Evolutionary conservation across 2,797 vertebrate genomes (phyloP).

Genomic region (Hemibagrus guttatus): DNA sequence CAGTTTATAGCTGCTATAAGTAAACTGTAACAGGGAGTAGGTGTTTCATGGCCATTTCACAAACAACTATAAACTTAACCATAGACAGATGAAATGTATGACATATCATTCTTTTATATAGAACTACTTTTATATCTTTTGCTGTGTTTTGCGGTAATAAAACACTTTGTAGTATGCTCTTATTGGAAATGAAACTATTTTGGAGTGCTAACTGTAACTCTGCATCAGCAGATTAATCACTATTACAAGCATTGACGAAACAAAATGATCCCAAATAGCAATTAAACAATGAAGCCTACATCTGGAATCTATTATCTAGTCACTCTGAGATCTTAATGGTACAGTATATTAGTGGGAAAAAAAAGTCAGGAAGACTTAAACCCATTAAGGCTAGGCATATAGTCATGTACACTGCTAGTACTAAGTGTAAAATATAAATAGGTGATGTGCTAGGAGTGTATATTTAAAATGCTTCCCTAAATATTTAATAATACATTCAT

Average conservation of each 20-base stretch:
- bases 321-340: background rate
- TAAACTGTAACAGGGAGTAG: background rate
- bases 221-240: no score
- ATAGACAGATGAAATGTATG: no score
- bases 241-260: no score
- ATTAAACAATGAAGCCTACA: no score
- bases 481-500: background rate
- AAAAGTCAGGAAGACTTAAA: background rate
- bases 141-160: no score
- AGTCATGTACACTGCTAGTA: background rate
- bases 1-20: background rate
- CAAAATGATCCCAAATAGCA: no score
- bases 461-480: background rate
- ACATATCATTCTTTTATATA: no score
- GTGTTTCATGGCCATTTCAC: background rate
- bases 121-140: no score
- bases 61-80: background rate
- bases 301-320: no score
- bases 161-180: no score
- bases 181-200: no score
- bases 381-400: background rate
- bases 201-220: no score
- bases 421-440: background rate
- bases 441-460: background rate
- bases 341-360: background rate